Evolutionary conservation across 2,113 vertebrate genomes (phyloP), one percentile per base, ranked within the genome.

Genomic region (Gorsachius goisagi): DNA sequence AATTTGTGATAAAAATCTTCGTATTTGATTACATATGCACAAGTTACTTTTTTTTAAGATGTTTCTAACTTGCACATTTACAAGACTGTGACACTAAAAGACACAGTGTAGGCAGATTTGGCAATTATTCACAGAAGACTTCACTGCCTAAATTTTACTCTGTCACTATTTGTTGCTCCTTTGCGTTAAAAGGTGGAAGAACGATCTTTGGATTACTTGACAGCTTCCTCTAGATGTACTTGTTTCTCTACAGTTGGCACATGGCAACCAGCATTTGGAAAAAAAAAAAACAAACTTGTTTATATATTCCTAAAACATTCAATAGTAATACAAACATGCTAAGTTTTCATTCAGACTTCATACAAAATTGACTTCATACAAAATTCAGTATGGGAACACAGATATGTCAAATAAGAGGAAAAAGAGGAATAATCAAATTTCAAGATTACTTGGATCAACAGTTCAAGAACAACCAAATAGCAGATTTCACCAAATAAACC

Each of bases 101-200:
- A 52, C 74, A 90, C 0, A 1, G 11, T 30, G 60, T 27, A 75
- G 88, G 58, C 37, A 93, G 35, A 85, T 84, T 37, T 56, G 33
- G 68, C 68, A 89, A 75, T 91, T 93, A 84, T 91, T 81, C 85
- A 72, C 22, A 37, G 78, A 74, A 75, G 45, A 10, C 15, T 95
- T 81, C 4, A 5, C 74, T 91, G 93, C 45, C 74, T 80, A 35
- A 69, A 49, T 79, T 52, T 83, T 66, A 80, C 53, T 88, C 60
- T 93, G 88, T 66, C 91, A 94, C 55, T 87, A 19, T 81, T 75
- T 64, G 82, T 55, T 95, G 59, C n/a, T 71, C 58, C 45, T 95
- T 49, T 63, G 63, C 76, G 76, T 79, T 79, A 92, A 87, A 93
- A 86, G 59, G 81, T 32, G 28, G 78, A 89, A 89, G 52, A 79